Conservation (phyloP, 2,888 invertebrate genomes). For the Drosophila tripunctata region DNA sequence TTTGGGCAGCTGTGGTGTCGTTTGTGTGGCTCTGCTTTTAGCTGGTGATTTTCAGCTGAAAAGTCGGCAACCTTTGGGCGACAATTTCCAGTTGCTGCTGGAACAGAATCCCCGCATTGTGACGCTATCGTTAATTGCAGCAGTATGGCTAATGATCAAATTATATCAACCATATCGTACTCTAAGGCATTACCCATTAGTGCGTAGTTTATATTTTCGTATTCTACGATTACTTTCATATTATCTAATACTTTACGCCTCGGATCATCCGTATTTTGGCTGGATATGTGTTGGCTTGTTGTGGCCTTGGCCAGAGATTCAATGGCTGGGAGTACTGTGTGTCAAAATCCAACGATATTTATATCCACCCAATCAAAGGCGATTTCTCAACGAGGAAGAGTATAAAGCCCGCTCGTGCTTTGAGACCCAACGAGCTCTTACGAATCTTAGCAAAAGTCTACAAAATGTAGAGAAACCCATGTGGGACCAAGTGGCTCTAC, state of each 20-base stretch:
- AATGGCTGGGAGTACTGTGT: not conserved
- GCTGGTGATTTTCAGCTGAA: not conserved
- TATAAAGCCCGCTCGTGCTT: not conserved
- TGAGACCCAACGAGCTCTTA: constrained; percentile 18
- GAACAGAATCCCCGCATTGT: constrained; percentile 4
- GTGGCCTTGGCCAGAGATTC: constrained; percentile 15
- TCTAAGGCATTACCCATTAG: not conserved
- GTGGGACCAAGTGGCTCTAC: constrained; percentile 16
- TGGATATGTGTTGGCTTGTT: constrained; percentile 16
- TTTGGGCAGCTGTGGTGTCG: constrained; percentile 2
- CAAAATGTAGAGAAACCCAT: not conserved
- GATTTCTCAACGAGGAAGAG: not conserved
- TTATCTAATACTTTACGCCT: constrained; percentile 27
- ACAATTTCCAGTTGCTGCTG: constrained; percentile 19
- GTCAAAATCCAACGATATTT: not conserved
- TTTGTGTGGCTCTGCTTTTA: not conserved
- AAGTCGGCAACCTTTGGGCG: constrained; percentile 12
- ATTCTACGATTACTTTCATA: constrained; percentile 8
- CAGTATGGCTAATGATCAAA: not conserved
- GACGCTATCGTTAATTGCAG: not conserved
- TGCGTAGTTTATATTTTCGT: not conserved
- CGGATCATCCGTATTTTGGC: constrained; percentile 25
- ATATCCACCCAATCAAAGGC: not conserved
- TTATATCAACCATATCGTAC: not conserved
- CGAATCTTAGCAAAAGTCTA: constrained; percentile 4